Base-by-base conservation (phyloP, 2,113 vertebrate genomes). In the Pollachius pollachius region DNA sequence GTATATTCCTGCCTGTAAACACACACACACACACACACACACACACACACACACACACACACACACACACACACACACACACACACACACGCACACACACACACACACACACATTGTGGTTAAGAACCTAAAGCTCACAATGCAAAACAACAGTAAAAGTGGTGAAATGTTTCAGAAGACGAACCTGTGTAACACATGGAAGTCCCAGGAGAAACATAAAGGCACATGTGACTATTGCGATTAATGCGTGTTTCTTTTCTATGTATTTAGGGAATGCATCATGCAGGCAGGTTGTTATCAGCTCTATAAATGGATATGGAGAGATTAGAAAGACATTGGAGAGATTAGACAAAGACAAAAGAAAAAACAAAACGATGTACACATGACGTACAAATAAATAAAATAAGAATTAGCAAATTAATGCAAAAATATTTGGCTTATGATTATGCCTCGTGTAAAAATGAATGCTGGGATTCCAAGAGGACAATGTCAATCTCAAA, bases 121-220 rank as follows among this genome's bases (percentile, higher is more conserved):
- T 54, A 13, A 54, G 3, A 54, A 13, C 52, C 16, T 54, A 54
- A 56, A 15, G 1, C 8, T 3, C 16, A 65, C 13, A 23, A 1
- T 18, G 6, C 27, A 3, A 19, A 3, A 65, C 6, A 64, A 5
- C 0, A 63, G 25, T 27, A 8, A 25, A 15, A 48, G 41, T 48
- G 17, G 19, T 62, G 60, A 25, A 15, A 62, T 25, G 23, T 15
- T 7, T 5, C 34, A 1, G 8, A 13, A 67, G 23, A 71, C 74
- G 34, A 17, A 97, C 97, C 91, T 91, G 87, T 74, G 95, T 97
- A 64, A 98, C 94, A 78, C 96, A 98, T 3, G 93, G 48, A 3
- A 99, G 88, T 12, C 95, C 96, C 0, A 98, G 89, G 0, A 98
- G 71, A 85, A 95, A 98, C 60, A 98, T 3, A 89, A 81, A n/a